Evolutionary conservation across 1,140 invertebrate genomes (phyloP), one percentile per base, ranked within the genome.

Genomic region (Musca vetustissima): DNA sequence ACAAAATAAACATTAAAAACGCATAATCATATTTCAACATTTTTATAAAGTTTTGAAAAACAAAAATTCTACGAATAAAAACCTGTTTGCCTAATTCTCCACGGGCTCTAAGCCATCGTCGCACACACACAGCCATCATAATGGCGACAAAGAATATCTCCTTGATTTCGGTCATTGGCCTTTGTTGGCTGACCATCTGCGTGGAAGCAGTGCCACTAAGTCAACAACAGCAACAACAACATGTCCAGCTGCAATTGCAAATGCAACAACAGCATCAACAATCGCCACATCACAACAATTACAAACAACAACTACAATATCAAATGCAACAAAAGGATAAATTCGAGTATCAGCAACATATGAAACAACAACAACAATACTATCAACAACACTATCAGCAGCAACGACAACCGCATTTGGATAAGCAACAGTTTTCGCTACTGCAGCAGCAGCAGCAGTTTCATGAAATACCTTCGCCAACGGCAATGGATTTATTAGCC

Each of bases 331-430:
- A 28, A 15, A 19, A 28, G 17, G 32, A 61, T 15, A 28, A 61
- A 61, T 36, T 22, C n/a, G 13, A 61, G 28, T 36, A 61, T 28
- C 24, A 61, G 14, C 57, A 61, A 15, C 57, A 28, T 61, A 28
- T 61, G n/a, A 61, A 61, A 36, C 57, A 61, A 36, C 59, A 64
- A 36, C 43, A 17, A 48, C 59, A 64, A 64, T 48, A 61, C n/a
- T 48, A 32, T 43, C 59, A 64, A 11, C 57, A 61, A 25, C 32
- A 28, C 15, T 61, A 28, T 9, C 57, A 61, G 8, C 57, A 61
- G 1, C 57, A 28, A n/a, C 57, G n/a, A n/a, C n/a, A n/a, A n/a
- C n/a, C 25, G n/a, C 32, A 22, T 8, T 22, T 24, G 22, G 13
- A 15, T 21, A 43, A 15, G 22, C 25, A 64, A 43, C 9, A 64